Evolutionary conservation across 2,888 invertebrate species (phyloP).

Genomic region (Itoplectis maculator): DNA sequence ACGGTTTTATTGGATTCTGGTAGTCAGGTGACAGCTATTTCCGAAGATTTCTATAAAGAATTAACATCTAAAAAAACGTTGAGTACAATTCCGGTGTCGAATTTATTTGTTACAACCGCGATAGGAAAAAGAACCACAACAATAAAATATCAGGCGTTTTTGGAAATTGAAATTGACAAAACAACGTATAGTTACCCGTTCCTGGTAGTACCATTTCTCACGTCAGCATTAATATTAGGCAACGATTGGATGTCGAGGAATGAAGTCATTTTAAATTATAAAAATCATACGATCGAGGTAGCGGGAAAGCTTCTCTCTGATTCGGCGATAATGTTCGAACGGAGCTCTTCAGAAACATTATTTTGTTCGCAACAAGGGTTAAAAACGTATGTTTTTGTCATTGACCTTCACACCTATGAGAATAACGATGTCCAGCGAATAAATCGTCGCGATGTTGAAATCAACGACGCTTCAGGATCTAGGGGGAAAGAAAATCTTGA

Average conservation of each 20-base stretch:
- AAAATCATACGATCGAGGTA: neutral
- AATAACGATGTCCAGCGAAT: too few species aligned
- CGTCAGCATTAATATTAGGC: neutral
- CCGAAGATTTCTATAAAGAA: too few species aligned
- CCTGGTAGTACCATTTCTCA: neutral
- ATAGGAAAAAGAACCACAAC: constrained; percentile 9
- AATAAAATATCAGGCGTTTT: constrained; percentile 13
- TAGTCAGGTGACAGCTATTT: constrained; percentile 21
- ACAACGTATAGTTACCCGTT: constrained; percentile 1
- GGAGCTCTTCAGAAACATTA: neutral
- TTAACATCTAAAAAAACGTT: neutral
- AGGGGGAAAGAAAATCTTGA: too few species aligned
- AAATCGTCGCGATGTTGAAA: too few species aligned
- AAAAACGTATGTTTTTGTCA: constrained; percentile 11
- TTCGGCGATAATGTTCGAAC: constrained; percentile 6
- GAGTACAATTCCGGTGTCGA: neutral
- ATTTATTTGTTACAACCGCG: constrained; percentile 11
- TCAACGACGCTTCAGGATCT: too few species aligned
- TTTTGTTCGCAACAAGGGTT: neutral
- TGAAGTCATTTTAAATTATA: constrained; percentile 8
- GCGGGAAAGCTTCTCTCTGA: neutral
- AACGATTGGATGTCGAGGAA: too few species aligned
- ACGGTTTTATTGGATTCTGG: constrained; percentile 5
- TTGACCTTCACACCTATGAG: constrained; percentile 8
- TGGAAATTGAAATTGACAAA: neutral